Percentiles rank a stretch among this genome's conserved stretches.
Conservation (phyloP, 2,888 invertebrate genomes). For the Furcula furcula region DNA sequence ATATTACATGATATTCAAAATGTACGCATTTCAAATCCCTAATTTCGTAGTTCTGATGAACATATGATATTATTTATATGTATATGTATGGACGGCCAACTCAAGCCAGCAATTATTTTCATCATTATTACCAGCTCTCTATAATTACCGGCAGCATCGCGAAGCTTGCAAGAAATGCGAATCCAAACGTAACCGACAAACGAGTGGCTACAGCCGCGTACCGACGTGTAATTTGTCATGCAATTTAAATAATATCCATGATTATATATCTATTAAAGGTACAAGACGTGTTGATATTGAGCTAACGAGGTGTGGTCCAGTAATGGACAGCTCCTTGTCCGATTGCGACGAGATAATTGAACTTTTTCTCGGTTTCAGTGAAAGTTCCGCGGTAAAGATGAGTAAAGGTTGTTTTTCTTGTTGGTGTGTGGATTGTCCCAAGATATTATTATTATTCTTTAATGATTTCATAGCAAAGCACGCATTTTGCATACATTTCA, state of each 20-base stretch:
- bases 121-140: slow-evolving; percentile 43
- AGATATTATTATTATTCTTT: too few relatives aligned
- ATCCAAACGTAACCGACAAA: slow-evolving; percentile 71
- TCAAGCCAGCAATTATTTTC: too few relatives aligned
- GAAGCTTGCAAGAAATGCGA: slow-evolving; percentile 65
- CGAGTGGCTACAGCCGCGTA: slow-evolving; percentile 67
- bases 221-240: slow-evolving; percentile 76
- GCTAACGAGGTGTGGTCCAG: slow-evolving; percentile 67
- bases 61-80: too few relatives aligned
- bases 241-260: slow-evolving; percentile 80
- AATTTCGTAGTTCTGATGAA: too few relatives aligned
- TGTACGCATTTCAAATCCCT: too few relatives aligned
- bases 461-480: too few relatives aligned
- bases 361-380: slow-evolving; percentile 39
- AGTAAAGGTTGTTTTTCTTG: slow-evolving; percentile 30
- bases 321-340: slow-evolving; percentile 38
- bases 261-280: slow-evolving; percentile 78
- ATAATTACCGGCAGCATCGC: slow-evolving; percentile 39
- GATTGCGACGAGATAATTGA: slow-evolving; percentile 29
- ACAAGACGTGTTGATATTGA: slow-evolving; percentile 75
- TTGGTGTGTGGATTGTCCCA: too few relatives aligned
- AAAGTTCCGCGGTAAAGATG: slow-evolving; percentile 43
- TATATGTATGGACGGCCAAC: too few relatives aligned
- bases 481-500: too few relatives aligned
- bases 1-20: too few relatives aligned